These are phyloP conservation scores for Channa maculata DNA, from an alignment of 2,113 vertebrate species.

Conservation along the genomic window DNA sequence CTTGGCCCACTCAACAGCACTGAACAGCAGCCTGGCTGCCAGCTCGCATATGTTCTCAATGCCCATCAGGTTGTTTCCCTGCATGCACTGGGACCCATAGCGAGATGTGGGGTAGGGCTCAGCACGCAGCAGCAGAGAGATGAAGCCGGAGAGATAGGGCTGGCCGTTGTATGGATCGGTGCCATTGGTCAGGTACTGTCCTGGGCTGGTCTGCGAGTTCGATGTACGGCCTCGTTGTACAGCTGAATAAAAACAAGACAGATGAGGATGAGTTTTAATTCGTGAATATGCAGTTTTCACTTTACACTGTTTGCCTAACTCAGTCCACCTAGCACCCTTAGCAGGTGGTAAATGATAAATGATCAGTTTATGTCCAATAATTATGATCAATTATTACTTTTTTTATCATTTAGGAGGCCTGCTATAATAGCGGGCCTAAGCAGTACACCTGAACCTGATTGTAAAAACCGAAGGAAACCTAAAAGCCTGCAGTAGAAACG, in stretches of 20 bases:
- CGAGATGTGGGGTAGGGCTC: slow-evolving; percentile 89
- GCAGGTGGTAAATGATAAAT: neutral
- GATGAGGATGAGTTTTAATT: neutral
- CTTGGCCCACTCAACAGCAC: slow-evolving; percentile 90
- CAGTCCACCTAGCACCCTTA: neutral
- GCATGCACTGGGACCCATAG: slow-evolving; percentile 89
- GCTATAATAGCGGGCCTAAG: neutral
- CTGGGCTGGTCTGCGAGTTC: slow-evolving; percentile 84
- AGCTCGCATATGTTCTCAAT: slow-evolving; percentile 91
- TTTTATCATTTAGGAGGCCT: slow-evolving; percentile 13
- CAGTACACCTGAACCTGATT: too few species aligned
- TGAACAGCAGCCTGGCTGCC: slow-evolving; percentile 89
- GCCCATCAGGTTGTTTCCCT: slow-evolving; percentile 88
- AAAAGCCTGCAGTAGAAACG: slow-evolving; percentile 26
- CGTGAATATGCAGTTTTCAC: neutral
- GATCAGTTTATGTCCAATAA: neutral
- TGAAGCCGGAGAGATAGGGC: slow-evolving; percentile 88
- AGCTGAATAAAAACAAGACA: slow-evolving; percentile 72
- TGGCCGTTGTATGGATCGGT: slow-evolving; percentile 85
- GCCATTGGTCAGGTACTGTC: slow-evolving; percentile 85
- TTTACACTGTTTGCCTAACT: neutral
- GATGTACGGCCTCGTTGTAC: slow-evolving; percentile 88
- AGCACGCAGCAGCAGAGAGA: slow-evolving; percentile 87
- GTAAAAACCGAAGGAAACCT: neutral
- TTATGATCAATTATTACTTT: neutral